A percentile compares a stretch with the other conserved stretches of the same genome.
Evolutionary conservation across 2,888 invertebrate genomes (phyloP).

Genomic region (Limulus polyphemus): DNA sequence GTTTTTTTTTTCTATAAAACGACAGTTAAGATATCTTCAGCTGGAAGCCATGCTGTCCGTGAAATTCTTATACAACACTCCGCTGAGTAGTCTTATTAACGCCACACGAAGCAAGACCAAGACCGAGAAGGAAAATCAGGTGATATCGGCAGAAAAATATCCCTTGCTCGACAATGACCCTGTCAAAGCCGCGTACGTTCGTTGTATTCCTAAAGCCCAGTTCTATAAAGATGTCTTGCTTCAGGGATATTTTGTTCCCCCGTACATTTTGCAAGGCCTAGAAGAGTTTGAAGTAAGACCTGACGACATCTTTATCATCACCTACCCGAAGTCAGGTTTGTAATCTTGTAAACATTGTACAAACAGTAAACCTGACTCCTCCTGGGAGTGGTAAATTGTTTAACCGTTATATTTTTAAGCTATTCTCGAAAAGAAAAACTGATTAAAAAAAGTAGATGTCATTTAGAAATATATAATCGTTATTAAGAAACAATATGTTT

Average conservation of each 20-base stretch:
- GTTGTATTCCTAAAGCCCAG: constrained; percentile 24
- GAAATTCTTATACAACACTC: constrained; percentile 22
- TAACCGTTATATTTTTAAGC: too few species aligned
- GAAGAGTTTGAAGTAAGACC: constrained; percentile 53
- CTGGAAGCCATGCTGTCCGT: constrained; percentile 15
- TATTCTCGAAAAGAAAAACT: too few species aligned
- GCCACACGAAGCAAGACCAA: constrained; percentile 1
- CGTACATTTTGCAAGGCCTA: constrained; percentile 19
- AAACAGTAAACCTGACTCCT: too few species aligned
- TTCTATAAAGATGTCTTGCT: constrained; percentile 22
- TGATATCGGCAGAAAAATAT: constrained; percentile 8
- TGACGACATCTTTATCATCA: constrained; percentile 72
- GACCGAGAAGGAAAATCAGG: neutral
- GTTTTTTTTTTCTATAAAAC: too few species aligned
- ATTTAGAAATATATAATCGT: too few species aligned
- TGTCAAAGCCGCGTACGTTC: constrained; percentile 16
- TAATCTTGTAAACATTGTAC: too few species aligned
- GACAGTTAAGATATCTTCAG: too few species aligned
- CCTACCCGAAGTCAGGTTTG: constrained; percentile 76
- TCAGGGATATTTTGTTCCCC: constrained; percentile 25
- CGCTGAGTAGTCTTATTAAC: constrained; percentile 17
- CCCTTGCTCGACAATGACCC: constrained; percentile 8
- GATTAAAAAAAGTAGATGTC: too few species aligned
- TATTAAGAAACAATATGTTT: too few species aligned
- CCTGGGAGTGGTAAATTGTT: too few species aligned